Percentiles rank a stretch among this genome's conserved stretches.
phyloP scores from a whole-genome alignment of 2,888 invertebrate genomes.

The Netelia fuscicornis region DNA sequence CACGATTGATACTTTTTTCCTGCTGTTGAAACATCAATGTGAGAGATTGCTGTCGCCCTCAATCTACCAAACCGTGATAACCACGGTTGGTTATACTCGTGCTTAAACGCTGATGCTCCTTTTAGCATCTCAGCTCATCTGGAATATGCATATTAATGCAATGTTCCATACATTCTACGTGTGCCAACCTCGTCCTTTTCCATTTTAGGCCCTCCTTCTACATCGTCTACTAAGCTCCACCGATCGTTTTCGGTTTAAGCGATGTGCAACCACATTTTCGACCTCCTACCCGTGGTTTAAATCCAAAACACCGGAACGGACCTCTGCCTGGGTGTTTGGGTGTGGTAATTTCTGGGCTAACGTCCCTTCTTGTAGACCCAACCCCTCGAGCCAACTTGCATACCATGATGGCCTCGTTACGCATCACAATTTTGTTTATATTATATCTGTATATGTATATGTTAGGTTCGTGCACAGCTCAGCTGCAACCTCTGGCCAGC shows the following conservation, averaged over 20 bases:
- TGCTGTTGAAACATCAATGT: too few relatives aligned
- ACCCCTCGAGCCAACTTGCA: constrained; percentile 38
- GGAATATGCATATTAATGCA: too few relatives aligned
- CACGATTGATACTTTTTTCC: too few relatives aligned
- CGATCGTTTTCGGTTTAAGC: constrained; percentile 60
- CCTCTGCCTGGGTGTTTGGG: background rate
- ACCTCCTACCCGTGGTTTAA: background rate
- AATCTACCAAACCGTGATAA: too few relatives aligned
- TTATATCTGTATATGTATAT: background rate
- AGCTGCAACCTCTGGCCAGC: constrained; percentile 14
- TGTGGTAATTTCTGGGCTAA: background rate
- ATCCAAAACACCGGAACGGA: constrained; percentile 25
- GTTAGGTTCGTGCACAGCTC: constrained; percentile 35
- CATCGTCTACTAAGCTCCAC: constrained; percentile 30
- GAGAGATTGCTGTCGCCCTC: too few relatives aligned
- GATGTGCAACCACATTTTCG: constrained; percentile 35
- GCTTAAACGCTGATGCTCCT: too few relatives aligned
- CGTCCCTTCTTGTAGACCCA: constrained; percentile 40
- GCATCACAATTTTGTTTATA: constrained; percentile 60
- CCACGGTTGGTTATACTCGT: too few relatives aligned
- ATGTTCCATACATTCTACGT: too few relatives aligned
- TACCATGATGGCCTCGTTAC: constrained; percentile 68
- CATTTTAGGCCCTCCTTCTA: too few relatives aligned
- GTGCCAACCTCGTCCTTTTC: too few relatives aligned
- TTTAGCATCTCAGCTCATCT: too few relatives aligned